A percentile compares a stretch with the other conserved stretches of the same genome.
Conservation (phyloP, 2,797 vertebrate species). For the Peromyscus nudipes region DNA sequence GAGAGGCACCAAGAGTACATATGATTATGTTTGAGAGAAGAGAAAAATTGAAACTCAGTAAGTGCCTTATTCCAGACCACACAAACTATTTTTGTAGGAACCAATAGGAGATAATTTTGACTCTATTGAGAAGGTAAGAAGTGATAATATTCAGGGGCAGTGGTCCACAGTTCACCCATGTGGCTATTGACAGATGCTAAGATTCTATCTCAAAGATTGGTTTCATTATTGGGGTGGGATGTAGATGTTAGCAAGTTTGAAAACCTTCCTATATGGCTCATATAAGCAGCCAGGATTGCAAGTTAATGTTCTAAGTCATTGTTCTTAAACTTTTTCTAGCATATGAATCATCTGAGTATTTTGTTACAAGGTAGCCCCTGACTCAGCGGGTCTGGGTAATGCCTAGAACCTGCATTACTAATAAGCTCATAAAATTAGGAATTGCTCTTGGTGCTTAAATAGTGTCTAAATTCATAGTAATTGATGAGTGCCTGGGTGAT, state of each 20-base stretch:
- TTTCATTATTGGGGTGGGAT: slow-evolving; percentile 33
- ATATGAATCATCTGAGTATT: slow-evolving; percentile 59
- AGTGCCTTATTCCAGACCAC: slow-evolving; percentile 44
- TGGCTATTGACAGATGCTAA: background rate
- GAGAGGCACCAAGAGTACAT: background rate
- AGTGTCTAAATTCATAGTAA: slow-evolving; percentile 52
- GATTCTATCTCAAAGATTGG: background rate
- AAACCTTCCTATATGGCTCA: slow-evolving; percentile 30
- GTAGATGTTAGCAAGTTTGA: background rate
- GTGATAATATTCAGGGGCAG: background rate
- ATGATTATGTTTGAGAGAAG: slow-evolving; percentile 48
- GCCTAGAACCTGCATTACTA: background rate
- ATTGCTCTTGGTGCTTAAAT: slow-evolving; percentile 60
- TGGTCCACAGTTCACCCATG: background rate
- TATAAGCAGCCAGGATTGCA: background rate
- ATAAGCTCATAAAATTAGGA: slow-evolving; percentile 35
- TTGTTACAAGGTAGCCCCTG: slow-evolving; percentile 50
- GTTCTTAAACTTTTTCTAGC: slow-evolving; percentile 26
- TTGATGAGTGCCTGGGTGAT: slow-evolving; percentile 13
- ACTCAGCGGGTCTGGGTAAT: slow-evolving; percentile 8
- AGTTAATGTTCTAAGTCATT: slow-evolving; percentile 35
- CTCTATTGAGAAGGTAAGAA: slow-evolving; percentile 20
- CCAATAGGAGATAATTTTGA: slow-evolving; percentile 2
- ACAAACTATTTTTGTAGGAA: background rate
- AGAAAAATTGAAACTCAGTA: slow-evolving; percentile 19